These are phyloP conservation scores for Capreolus pygargus DNA, from an alignment of 2,113 vertebrate genomes.

Conservation along the genomic window DNA sequence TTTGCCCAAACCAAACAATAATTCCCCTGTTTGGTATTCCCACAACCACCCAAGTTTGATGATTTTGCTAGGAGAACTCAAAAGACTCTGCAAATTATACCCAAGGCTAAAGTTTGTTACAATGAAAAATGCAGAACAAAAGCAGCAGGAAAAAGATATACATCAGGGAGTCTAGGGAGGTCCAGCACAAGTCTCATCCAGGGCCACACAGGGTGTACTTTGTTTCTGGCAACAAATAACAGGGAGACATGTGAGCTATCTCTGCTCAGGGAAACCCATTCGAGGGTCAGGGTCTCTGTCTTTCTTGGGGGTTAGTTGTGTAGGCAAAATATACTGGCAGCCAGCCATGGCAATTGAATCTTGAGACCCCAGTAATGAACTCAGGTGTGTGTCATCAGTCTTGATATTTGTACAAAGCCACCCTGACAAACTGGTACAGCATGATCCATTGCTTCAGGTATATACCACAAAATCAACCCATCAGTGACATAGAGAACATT, in stretches of 20 bases:
- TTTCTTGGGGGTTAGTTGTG: neutral
- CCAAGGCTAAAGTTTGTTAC: neutral
- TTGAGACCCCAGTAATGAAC: constrained; percentile 7
- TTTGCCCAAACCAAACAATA: neutral
- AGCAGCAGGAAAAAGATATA: neutral
- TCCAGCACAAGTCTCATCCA: neutral
- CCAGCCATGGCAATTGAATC: neutral
- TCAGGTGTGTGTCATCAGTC: neutral
- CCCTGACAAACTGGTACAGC: constrained; percentile 16
- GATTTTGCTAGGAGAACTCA: constrained; percentile 3
- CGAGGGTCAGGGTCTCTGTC: neutral
- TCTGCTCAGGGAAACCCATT: neutral
- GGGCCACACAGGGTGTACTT: neutral
- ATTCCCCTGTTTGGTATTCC: neutral
- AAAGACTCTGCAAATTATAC: constrained; percentile 2
- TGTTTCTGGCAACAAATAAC: constrained; percentile 1
- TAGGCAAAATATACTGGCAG: neutral
- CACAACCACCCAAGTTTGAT: neutral
- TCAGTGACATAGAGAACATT: constrained; percentile 42
- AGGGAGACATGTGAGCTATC: neutral
- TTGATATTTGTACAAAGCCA: constrained; percentile 6
- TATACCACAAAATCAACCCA: neutral
- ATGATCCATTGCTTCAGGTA: constrained; percentile 25
- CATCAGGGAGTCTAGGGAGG: neutral
- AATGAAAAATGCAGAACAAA: constrained; percentile 20